Evolutionary conservation across 2,113 vertebrate species (phyloP).

Genomic region (Gnathonemus longibarbis): DNA sequence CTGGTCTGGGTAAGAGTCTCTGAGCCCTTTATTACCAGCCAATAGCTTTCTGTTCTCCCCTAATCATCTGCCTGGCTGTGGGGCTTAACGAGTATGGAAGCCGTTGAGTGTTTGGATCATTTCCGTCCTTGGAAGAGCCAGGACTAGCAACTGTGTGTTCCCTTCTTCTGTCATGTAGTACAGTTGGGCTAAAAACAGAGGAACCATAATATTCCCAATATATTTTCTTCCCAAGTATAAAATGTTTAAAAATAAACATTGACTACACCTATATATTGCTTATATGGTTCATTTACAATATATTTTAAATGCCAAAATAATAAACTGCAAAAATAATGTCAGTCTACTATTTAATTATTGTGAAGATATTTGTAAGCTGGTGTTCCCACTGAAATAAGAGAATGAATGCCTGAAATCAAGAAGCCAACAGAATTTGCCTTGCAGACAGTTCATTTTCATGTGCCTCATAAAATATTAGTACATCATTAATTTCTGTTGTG

Average conservation of each 20-base stretch:
- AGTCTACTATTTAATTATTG: neutral
- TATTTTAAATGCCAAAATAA: neutral
- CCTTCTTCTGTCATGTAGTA: neutral
- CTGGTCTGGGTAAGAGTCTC: slow-evolving; percentile 2
- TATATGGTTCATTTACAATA: neutral
- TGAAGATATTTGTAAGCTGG: neutral
- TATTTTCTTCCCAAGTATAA: neutral
- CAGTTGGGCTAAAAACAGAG: neutral
- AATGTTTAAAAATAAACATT: neutral
- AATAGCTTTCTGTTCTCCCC: slow-evolving; percentile 3
- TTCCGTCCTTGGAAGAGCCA: neutral
- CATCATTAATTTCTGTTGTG: slow-evolving; percentile 23
- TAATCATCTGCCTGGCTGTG: slow-evolving; percentile 12
- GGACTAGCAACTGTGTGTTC: neutral
- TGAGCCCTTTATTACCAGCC: neutral
- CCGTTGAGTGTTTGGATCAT: neutral
- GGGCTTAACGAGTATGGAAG: neutral
- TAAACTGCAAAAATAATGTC: neutral
- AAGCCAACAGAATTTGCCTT: neutral
- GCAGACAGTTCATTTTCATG: neutral
- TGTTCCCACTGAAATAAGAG: neutral
- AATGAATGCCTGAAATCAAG: neutral
- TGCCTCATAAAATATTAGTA: slow-evolving; percentile 15
- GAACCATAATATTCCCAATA: neutral
- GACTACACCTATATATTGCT: neutral